Evolutionary conservation across 2,797 vertebrate species (phyloP), one percentile per base, ranked within the genome.

Genomic region (Phalloptychus januarius): DNA sequence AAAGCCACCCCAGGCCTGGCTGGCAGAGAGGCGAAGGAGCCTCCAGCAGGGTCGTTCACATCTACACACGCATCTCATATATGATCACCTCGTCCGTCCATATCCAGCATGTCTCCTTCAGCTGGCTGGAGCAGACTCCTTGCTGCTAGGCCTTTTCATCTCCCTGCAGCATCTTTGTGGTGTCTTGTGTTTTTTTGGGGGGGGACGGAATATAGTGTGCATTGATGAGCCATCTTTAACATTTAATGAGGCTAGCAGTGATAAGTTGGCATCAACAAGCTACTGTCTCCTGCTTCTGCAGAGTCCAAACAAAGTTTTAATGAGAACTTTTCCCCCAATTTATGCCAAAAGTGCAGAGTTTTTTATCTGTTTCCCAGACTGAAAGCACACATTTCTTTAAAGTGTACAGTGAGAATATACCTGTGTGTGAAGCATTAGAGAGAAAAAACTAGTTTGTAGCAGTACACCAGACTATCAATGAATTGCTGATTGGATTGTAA

Each of bases 291-390:
- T 78, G 75, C 85, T 78, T 90, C 88, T 87, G 83, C 83, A 65
- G 85, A 86, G 90, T 89, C 87, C 86, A 92, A 93, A 91, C 87
- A 88, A 92, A 92, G 90, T 93, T 95, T 93, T 94, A 94, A 94
- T 94, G 91, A 94, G 92, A 94, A 91, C 89, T 92, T 92, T 52
- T 91, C 79, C 87, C 85, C 85, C 75, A 84, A 88, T 87, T 86
- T 86, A 83, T 92, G 91, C 92, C 92, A 94, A 90, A 89, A 89
- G 80, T 83, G 28, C 77, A 23, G 77, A 75, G 81, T 86, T 89
- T 92, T 91, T 93, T 78, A 92, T 92, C 89, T 83, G 82, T 72
- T 86, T 93, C 86, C 89, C 89, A 86, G 83, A 79, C 78, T 80
- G 84, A 87, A 87, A 76, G 79, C 73, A 72, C 50, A 48, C 45